Conservation (phyloP, 2,113 vertebrate genomes). For the Elachura formosa region DNA sequence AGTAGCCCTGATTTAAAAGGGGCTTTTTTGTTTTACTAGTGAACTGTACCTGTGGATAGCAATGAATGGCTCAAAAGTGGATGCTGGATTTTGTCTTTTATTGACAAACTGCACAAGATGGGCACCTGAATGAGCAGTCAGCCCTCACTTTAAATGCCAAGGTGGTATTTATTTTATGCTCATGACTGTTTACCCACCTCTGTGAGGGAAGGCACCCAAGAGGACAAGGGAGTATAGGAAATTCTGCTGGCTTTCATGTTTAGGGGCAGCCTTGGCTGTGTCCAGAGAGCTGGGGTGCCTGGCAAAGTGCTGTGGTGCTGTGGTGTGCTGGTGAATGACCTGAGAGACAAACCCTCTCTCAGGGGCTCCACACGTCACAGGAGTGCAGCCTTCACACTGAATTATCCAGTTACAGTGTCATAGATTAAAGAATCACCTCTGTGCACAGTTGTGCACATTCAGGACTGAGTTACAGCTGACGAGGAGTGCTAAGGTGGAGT, state of each 20-base stretch:
- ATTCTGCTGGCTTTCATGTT: not conserved
- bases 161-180: not conserved
- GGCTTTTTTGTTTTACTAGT: not conserved
- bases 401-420: not conserved
- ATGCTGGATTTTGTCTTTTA: not conserved
- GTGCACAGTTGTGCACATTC: not conserved
- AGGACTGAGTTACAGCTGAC: not conserved
- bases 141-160: not conserved
- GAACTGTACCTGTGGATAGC: not conserved
- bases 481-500: not conserved
- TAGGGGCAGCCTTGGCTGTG: not conserved
- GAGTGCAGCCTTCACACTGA: not conserved
- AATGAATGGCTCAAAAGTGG: not conserved
- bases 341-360: rapidly evolving
- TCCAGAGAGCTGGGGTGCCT: not conserved
- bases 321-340: not conserved
- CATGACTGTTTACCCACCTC: not conserved
- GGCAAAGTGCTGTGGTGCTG: rapidly evolving
- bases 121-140: not conserved
- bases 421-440: not conserved
- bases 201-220: not conserved
- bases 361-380: rapidly evolving
- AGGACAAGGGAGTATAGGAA: not conserved
- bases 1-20: not conserved
- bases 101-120: not conserved